A percentile compares a stretch with the other conserved stretches of the same genome.
These are phyloP conservation scores for Halcyon senegalensis DNA, from an alignment of 2,113 vertebrate species.

Conservation along the genomic window DNA sequence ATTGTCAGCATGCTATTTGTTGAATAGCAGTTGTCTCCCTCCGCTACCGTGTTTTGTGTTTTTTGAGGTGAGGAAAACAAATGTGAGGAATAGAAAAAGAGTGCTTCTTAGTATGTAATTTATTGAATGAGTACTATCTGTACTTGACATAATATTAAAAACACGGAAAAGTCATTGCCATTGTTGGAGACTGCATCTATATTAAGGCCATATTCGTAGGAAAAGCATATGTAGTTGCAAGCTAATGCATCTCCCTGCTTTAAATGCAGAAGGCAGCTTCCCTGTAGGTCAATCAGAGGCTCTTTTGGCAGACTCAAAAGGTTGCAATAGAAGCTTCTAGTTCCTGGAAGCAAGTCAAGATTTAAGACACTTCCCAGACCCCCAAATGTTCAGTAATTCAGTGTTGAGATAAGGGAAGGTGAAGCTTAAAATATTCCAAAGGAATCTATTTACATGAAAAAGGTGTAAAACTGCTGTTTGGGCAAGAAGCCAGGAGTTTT, in stretches of 20 bases:
- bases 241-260: neutral
- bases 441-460: neutral
- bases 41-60: neutral
- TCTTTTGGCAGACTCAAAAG: neutral
- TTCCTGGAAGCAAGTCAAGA: constrained; percentile 42
- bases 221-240: neutral
- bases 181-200: neutral
- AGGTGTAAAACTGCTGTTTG: neutral
- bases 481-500: neutral
- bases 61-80: neutral
- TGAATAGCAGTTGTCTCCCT: neutral
- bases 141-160: neutral
- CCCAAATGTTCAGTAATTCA: neutral
- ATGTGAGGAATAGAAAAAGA: neutral
- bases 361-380: constrained; percentile 2
- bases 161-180: neutral
- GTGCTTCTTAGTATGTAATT: neutral
- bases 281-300: neutral
- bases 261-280: constrained; percentile 24
- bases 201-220: neutral
- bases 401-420: neutral
- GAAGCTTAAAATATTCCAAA: neutral
- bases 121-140: neutral
- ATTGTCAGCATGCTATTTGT: neutral
- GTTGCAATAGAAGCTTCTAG: constrained; percentile 33